Conservation (phyloP, 2,888 invertebrate genomes). For the Mythimna pallens region DNA sequence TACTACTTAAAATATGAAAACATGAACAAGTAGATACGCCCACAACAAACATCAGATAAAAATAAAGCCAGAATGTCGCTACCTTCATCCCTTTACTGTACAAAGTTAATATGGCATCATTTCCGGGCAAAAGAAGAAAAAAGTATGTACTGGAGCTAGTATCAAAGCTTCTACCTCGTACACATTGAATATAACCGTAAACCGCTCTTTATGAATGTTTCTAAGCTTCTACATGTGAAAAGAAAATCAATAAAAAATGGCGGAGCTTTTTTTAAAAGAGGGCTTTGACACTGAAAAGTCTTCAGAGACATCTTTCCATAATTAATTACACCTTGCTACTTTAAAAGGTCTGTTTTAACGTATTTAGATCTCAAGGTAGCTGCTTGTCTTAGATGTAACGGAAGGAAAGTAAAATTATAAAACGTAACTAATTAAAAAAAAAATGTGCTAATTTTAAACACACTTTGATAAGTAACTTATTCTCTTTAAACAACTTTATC, state of each 20-base stretch:
- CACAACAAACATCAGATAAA: not conserved
- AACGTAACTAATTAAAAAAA: not conserved
- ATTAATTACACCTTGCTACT: no score
- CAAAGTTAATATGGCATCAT: conserved; percentile 5
- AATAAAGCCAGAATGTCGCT: not conserved
- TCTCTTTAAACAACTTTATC: no score
- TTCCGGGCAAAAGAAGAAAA: not conserved
- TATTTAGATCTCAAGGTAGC: not conserved
- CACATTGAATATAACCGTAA: conserved; percentile 17
- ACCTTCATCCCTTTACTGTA: conserved; percentile 7
- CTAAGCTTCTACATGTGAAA: conserved; percentile 7
- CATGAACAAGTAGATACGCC: not conserved
- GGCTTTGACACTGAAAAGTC: not conserved
- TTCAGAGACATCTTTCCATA: not conserved
- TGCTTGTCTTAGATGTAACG: not conserved
- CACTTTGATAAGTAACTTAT: no score
- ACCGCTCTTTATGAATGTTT: conserved; percentile 34
- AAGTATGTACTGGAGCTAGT: not conserved
- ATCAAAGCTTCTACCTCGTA: conserved; percentile 1
- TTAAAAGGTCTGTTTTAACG: not conserved
- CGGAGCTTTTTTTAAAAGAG: conserved; percentile 35
- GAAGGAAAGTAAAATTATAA: no score
- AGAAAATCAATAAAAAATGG: conserved; percentile 16
- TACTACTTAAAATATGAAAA: not conserved
- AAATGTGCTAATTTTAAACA: no score